Conservation (phyloP, 1,140 invertebrate species). For the Calephelis virginiensis region DNA sequence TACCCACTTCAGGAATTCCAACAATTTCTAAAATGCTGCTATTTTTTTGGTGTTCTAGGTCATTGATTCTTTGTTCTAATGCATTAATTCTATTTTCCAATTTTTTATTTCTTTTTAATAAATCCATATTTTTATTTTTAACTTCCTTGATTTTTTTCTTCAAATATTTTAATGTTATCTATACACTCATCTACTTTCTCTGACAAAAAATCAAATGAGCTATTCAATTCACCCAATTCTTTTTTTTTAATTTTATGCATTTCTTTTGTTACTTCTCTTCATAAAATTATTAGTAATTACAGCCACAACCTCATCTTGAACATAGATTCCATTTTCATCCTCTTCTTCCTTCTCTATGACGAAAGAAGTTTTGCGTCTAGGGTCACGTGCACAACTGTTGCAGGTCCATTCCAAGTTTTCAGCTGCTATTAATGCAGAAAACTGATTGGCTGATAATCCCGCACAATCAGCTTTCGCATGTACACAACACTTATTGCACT, state of each 20-base stretch:
- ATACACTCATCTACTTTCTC: neutral
- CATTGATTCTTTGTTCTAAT: neutral
- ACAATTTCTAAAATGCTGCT: too few relatives aligned
- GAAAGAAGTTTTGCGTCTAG: neutral
- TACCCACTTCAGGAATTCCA: too few relatives aligned
- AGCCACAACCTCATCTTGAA: neutral
- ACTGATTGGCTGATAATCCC: neutral
- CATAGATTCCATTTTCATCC: neutral
- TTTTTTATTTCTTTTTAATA: neutral
- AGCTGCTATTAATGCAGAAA: neutral
- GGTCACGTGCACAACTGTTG: neutral
- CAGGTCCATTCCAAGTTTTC: constrained; percentile 1
- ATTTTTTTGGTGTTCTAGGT: neutral
- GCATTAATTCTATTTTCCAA: neutral
- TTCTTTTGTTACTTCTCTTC: neutral
- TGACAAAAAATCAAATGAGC: neutral
- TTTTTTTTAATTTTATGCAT: neutral
- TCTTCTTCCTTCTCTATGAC: neutral
- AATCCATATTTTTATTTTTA: neutral
- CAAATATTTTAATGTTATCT: neutral
- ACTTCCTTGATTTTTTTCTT: neutral
- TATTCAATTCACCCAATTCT: neutral
- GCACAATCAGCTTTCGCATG: too few relatives aligned
- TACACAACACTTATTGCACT: neutral
- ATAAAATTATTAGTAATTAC: neutral